Evolutionary conservation across 2,888 invertebrate genomes (phyloP), one percentile per base, ranked within the genome.

Genomic region (Hipparchia semele): DNA sequence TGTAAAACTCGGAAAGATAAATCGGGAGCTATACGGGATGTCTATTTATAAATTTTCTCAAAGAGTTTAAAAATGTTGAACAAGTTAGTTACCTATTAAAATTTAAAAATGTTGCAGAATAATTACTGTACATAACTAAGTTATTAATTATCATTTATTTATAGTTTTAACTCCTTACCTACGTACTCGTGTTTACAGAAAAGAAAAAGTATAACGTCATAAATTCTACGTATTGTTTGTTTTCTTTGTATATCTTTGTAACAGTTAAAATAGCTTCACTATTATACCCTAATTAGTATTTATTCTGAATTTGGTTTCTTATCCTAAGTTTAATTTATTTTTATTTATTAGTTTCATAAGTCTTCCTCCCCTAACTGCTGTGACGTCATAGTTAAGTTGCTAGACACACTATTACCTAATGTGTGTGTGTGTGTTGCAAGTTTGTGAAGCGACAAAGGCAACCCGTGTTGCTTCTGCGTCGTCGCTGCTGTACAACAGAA

Each of bases 361-460:
- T 74, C 74, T 76, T 75, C 75, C 74, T 74, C 68, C 61, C 53
- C 51, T 72, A 68, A 68, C 54, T 70, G 60, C 68, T 70, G 67
- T 67, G 33, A 58, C 58, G 46, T 68, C 13, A 3, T 13, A 23
- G 13, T 58, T 13, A 56, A 58, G 23, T 13, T 58, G 58, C 58
- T 6, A 12, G 54, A 23, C 8, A 9, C 58, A 58, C 23, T 58
- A 23, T 23, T 56, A 39, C 39, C 39, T 4, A 23, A 0, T 23
- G 23, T 23, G 23, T 23, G 23, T 23, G 23, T 23, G 23, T 23
- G 56, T 56, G 13, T 56, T 58, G 23, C 13, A 23, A 2, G 13
- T 13, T 39, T 3, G 58, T 8, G 0, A 58, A 7, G 58, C 23
- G 13, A 23, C 58, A 58, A 49, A 53, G 12, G 53, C 12, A 12